phyloP scores from a whole-genome alignment of 2,797 vertebrate species.

The Paedocypris micromegethes region DNA sequence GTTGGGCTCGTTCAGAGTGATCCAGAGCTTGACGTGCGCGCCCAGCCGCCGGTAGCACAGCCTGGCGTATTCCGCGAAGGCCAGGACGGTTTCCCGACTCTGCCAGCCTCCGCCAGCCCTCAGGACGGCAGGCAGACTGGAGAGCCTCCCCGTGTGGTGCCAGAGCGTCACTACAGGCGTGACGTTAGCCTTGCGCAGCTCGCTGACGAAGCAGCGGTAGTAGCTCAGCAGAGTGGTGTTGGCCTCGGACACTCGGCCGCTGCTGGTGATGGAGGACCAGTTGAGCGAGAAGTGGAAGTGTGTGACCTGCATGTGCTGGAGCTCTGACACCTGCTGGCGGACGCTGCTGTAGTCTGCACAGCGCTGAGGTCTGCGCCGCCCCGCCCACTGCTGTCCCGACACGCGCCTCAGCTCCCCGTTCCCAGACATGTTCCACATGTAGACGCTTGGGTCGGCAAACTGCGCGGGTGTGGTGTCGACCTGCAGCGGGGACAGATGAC shows the following conservation, averaged over 20 bases:
- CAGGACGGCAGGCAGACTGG: constrained; percentile 77
- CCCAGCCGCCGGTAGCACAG: constrained; percentile 86
- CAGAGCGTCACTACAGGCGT: constrained; percentile 89
- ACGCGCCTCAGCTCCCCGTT: constrained; percentile 79
- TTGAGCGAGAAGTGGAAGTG: constrained; percentile 92
- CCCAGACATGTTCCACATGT: constrained; percentile 85
- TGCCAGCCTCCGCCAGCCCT: constrained; percentile 78
- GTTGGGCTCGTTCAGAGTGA: constrained; percentile 87
- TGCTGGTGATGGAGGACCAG: constrained; percentile 85
- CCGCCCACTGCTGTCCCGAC: constrained; percentile 62
- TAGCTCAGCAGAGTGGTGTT: constrained; percentile 81
- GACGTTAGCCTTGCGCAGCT: constrained; percentile 81
- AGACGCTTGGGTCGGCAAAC: constrained; percentile 83
- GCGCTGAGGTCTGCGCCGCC: constrained; percentile 58
- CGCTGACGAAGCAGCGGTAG: constrained; percentile 83
- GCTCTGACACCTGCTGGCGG: constrained; percentile 74
- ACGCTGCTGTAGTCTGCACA: constrained; percentile 83
- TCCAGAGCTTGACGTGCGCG: constrained; percentile 85
- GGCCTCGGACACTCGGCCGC: constrained; percentile 71
- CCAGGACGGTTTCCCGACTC: constrained; percentile 71
- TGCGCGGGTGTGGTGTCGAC: constrained; percentile 83
- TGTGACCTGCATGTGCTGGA: constrained; percentile 72
- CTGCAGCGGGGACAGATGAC: constrained; percentile 55
- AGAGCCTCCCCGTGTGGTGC: constrained; percentile 75
- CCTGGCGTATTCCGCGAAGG: constrained; percentile 82